Evolutionary conservation across 2,888 invertebrate genomes (phyloP).

Genomic region (Pomacea canaliculata): DNA sequence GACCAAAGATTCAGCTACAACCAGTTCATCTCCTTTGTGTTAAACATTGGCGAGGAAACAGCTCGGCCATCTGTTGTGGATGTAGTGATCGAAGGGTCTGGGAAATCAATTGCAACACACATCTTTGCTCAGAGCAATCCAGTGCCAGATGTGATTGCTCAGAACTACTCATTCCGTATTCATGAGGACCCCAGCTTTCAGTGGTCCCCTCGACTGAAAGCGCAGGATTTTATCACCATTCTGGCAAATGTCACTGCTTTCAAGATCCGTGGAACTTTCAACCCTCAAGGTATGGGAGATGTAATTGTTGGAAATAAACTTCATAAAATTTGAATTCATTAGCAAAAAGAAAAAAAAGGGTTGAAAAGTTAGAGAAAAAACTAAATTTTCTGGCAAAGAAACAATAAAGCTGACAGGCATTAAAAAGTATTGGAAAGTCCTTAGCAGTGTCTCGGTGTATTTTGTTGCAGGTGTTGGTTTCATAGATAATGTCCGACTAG

Average conservation of each 20-base stretch:
- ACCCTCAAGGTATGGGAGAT: constrained; percentile 76
- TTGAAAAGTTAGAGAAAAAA: no score
- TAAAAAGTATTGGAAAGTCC: no score
- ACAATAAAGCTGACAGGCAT: no score
- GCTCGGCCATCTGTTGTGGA: constrained; percentile 86
- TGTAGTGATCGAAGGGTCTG: constrained; percentile 88
- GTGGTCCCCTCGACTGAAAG: constrained; percentile 91
- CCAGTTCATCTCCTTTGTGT: constrained; percentile 88
- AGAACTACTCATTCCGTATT: constrained; percentile 83
- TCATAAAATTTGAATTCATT: no score
- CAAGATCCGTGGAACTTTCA: constrained; percentile 93
- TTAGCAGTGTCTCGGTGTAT: no score
- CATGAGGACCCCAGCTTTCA: constrained; percentile 93
- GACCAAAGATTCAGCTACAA: constrained; percentile 91
- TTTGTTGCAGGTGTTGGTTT: constrained; percentile 79
- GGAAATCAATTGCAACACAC: constrained; percentile 83
- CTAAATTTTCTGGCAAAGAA: no score
- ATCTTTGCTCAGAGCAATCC: constrained; percentile 93
- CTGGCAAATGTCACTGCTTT: constrained; percentile 93
- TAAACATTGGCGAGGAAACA: constrained; percentile 83
- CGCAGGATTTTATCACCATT: constrained; percentile 91
- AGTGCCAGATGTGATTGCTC: constrained; percentile 74
- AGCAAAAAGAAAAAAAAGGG: no score
- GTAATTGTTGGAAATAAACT: background rate
- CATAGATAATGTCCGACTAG: constrained; percentile 88